These are phyloP conservation scores for Drosophila koepferae DNA, from an alignment of 2,888 invertebrate genomes.

Conservation along the genomic window DNA sequence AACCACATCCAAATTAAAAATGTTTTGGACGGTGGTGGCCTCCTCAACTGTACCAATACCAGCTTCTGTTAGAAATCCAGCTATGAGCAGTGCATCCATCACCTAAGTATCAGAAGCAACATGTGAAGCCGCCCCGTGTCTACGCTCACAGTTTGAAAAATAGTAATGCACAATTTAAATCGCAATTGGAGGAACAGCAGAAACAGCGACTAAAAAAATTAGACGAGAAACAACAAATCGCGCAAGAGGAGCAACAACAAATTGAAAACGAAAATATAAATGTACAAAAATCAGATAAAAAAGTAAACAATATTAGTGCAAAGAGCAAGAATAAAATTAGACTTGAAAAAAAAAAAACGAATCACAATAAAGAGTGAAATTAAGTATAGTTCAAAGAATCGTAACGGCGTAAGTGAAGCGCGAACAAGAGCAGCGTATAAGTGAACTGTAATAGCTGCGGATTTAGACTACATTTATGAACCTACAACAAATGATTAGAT, in stretches of 20 bases:
- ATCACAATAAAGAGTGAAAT: no score
- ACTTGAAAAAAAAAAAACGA: background rate
- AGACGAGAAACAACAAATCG: slow-evolving; percentile 2
- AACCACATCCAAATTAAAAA: slow-evolving; percentile 6
- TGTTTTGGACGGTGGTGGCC: slow-evolving; percentile 63
- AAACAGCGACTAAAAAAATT: slow-evolving; percentile 20
- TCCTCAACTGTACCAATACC: slow-evolving; percentile 48
- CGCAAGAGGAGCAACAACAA: background rate
- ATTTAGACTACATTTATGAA: no score
- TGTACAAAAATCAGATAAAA: background rate
- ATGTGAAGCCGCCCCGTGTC: slow-evolving; percentile 43
- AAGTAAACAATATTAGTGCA: slow-evolving; percentile 42
- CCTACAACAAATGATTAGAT: no score
- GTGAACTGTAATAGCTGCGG: no score
- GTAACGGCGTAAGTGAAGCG: no score
- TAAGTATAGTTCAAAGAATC: no score
- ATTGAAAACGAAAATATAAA: background rate
- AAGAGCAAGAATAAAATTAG: slow-evolving; percentile 52
- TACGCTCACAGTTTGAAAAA: slow-evolving; percentile 49
- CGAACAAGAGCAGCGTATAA: no score
- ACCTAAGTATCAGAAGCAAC: slow-evolving; percentile 54
- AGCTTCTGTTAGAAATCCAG: slow-evolving; percentile 15
- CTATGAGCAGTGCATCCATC: slow-evolving; percentile 48
- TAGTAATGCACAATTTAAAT: slow-evolving; percentile 51
- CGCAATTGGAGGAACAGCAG: slow-evolving; percentile 36